Conservation (phyloP, 2,113 vertebrate genomes). For the Pterocles orientalis region DNA sequence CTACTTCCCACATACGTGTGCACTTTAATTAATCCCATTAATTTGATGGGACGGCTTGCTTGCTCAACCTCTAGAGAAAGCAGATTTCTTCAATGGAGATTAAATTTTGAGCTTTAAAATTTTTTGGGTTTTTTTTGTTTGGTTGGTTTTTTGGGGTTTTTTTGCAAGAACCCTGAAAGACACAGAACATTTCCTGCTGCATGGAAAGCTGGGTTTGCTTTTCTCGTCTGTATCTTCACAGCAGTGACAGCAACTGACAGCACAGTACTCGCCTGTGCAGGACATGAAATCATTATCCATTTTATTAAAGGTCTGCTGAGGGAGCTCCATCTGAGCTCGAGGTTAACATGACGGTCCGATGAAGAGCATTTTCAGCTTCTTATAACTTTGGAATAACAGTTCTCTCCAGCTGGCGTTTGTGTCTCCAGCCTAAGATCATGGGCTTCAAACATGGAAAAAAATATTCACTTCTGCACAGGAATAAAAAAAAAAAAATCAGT, state of each 20-base stretch:
- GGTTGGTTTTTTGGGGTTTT: neutral
- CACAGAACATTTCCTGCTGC: neutral
- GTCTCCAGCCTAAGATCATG: neutral
- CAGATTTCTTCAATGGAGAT: slow-evolving; percentile 4
- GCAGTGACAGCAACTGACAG: neutral
- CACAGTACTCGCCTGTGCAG: neutral
- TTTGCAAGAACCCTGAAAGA: neutral
- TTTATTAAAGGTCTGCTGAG: neutral
- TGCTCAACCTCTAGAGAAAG: slow-evolving; percentile 21
- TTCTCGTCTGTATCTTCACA: neutral
- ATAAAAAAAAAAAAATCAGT: neutral
- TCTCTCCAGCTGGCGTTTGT: neutral
- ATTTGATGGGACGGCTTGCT: slow-evolving; percentile 40
- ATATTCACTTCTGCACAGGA: neutral
- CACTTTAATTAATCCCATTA: slow-evolving; percentile 61
- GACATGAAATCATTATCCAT: neutral
- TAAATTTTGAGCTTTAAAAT: neutral
- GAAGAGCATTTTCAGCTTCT: neutral
- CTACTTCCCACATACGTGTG: slow-evolving; percentile 7
- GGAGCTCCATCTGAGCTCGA: neutral
- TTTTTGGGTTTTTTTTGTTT: too few relatives aligned
- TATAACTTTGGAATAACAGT: neutral
- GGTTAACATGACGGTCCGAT: neutral
- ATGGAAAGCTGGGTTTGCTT: neutral
- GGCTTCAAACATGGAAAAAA: neutral